Percentiles rank a stretch among this genome's conserved stretches.
These are phyloP conservation scores for Argyresthia goedartella DNA, from an alignment of 2,888 invertebrate species.

Conservation along the genomic window DNA sequence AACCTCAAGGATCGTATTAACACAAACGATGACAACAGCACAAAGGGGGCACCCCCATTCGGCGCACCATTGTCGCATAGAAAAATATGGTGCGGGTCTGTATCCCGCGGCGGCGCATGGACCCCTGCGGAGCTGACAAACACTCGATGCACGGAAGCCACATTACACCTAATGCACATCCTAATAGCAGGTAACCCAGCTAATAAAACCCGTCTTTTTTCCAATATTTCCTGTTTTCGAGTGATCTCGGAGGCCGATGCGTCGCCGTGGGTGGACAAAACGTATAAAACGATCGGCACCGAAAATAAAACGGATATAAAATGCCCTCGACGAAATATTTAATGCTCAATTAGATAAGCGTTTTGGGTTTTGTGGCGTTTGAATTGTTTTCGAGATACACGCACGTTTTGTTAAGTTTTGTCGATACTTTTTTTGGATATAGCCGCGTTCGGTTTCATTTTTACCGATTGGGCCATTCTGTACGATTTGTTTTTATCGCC, in stretches of 20 bases:
- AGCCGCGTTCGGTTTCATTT: slow-evolving; percentile 19
- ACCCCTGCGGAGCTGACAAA: slow-evolving; percentile 49
- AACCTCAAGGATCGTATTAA: slow-evolving; percentile 69
- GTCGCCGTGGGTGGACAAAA: slow-evolving; percentile 66
- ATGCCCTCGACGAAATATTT: slow-evolving; percentile 67
- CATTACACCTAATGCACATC: slow-evolving; percentile 64
- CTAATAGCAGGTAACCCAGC: slow-evolving; percentile 66
- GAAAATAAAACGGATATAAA: slow-evolving; percentile 65
- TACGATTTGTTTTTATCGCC: slow-evolving; percentile 37
- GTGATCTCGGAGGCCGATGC: slow-evolving; percentile 49
- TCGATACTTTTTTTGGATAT: slow-evolving; percentile 2
- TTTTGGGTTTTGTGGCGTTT: slow-evolving; percentile 62
- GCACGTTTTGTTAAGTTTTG: slow-evolving; percentile 10
- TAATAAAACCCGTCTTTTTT: slow-evolving; percentile 63
- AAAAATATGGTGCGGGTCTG: slow-evolving; percentile 48
- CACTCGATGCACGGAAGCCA: slow-evolving; percentile 54
- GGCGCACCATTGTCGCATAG: slow-evolving; percentile 59
- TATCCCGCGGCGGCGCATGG: slow-evolving; percentile 40
- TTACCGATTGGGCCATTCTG: slow-evolving; percentile 25
- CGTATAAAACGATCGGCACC: slow-evolving; percentile 56
- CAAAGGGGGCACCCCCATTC: slow-evolving; percentile 51
- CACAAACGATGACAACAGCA: slow-evolving; percentile 66
- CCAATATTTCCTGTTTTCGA: slow-evolving; percentile 63
- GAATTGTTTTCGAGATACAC: slow-evolving; percentile 52
- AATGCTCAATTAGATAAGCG: slow-evolving; percentile 70